Base-by-base conservation (phyloP, 1,140 invertebrate genomes). In the Eriosoma lanigerum region DNA sequence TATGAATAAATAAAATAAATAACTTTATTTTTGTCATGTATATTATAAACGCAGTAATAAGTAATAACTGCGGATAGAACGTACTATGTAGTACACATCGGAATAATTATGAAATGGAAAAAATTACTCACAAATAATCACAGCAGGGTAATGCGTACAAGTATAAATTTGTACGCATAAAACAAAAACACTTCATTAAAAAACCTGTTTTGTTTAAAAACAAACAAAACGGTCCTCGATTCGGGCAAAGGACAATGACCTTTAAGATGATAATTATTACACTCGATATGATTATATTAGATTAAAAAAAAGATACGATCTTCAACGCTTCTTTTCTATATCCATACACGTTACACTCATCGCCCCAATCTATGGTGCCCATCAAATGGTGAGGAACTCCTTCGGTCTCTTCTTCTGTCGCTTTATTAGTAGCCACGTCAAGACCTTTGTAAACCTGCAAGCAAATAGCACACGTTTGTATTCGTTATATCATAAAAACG, bases 381-480 rank as follows among this genome's bases (percentile, higher is more conserved):
- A 99, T 87, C 84, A 99, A 87, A 86, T 99, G 97, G 88, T 99
- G 98, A 3, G 88, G 89, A 1, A 91, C 93, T 81, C 88, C 83
- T 46, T 87, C 83, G 83, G 89, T 89, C 86, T 99, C 98, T 83
- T 94, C 91, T 50, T 84, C 83, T 0, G 94, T 95, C 0, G 97
- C 94, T 88, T 99, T 99, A 26, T 98, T 98, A 0, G 97, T 98
- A 72, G 97, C 91, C 82, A 99, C 95, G 85, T 99, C 93, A 82
- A 99, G 86, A 8, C 94, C 92, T 87, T 93, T 93, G 87, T 99
- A 98, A 9, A 98, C 91, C 95, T 97, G 88, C 24, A 87, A 87
- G 15, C 32, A 54, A 73, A n/a, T 17, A 8, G 12, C 5, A 13
- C n/a, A 8, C 32, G 32, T 38, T n/a, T n/a, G n/a, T n/a, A n/a